Percentiles rank a stretch among this genome's conserved stretches.
phyloP scores from a whole-genome alignment of 2,888 invertebrate genomes.

The Andricus curvator region DNA sequence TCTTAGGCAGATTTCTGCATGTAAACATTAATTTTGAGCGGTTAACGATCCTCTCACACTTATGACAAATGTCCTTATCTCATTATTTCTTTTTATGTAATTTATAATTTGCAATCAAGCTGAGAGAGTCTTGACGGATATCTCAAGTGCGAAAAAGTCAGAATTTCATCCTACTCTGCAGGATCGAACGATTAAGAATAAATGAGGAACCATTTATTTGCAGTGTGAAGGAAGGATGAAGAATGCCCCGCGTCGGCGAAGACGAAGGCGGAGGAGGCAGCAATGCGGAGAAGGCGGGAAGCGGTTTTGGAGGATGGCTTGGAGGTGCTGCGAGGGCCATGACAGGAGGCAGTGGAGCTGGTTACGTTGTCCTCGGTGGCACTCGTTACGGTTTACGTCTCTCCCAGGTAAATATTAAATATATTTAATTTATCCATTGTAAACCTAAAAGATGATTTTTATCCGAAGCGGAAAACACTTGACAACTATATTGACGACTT shows the following conservation, averaged over 20 bases:
- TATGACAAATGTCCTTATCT: not conserved
- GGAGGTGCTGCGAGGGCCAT: slow-evolving; percentile 72
- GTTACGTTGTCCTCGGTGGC: slow-evolving; percentile 85
- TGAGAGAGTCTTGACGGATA: not conserved
- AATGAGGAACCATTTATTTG: slow-evolving; percentile 43
- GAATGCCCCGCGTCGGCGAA: slow-evolving; percentile 75
- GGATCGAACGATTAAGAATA: slow-evolving; percentile 29
- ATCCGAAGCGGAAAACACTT: not conserved
- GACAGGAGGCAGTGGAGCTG: slow-evolving; percentile 67
- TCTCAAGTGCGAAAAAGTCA: not conserved
- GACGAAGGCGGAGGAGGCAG: slow-evolving; percentile 71
- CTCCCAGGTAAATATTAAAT: slow-evolving; percentile 67
- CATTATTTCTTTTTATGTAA: not conserved
- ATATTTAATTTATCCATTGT: not conserved
- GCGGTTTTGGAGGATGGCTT: slow-evolving; percentile 70
- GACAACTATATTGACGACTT: too few relatives aligned
- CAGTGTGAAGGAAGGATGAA: slow-evolving; percentile 74
- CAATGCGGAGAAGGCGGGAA: slow-evolving; percentile 60
- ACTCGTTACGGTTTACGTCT: slow-evolving; percentile 86
- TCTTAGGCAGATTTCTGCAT: not conserved
- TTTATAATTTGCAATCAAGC: slow-evolving; percentile 6
- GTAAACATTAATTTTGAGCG: not conserved
- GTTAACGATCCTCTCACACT: not conserved
- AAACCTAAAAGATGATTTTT: not conserved
- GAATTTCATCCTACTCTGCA: not conserved